Conservation (phyloP, 2,113 vertebrate species). For the Dasyurus viverrinus region DNA sequence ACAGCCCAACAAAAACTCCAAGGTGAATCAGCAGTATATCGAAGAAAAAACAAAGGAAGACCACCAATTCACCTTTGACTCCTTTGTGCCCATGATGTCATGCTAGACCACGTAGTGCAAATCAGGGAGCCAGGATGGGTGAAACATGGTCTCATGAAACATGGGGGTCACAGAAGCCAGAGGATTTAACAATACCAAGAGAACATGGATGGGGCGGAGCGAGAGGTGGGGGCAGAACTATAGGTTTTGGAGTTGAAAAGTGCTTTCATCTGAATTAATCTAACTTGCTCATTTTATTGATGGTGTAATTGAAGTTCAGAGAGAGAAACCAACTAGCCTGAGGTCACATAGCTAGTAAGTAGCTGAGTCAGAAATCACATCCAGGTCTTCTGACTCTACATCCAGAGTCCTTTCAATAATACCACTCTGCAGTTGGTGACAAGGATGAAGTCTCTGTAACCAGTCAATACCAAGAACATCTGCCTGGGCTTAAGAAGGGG, state of each 20-base stretch:
- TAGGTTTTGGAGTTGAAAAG: not conserved
- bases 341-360: not conserved
- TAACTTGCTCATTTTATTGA: not conserved
- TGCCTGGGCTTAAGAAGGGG: not conserved
- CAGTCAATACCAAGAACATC: not conserved
- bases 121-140: not conserved
- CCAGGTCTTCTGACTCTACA: not conserved
- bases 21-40: not conserved
- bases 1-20: not conserved
- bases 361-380: not conserved
- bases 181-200: not conserved
- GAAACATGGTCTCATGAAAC: not conserved
- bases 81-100: not conserved
- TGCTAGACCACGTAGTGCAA: not conserved
- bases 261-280: not conserved
- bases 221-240: not conserved
- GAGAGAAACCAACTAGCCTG: not conserved
- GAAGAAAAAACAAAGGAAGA: not conserved
- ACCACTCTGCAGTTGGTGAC: not conserved
- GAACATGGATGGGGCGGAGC: not conserved
- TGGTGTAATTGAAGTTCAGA: not conserved
- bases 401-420: not conserved
- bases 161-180: not conserved
- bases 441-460: not conserved
- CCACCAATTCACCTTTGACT: not conserved